phyloP scores from a whole-genome alignment of 1,140 invertebrate species.

The Pogonus chalceus region DNA sequence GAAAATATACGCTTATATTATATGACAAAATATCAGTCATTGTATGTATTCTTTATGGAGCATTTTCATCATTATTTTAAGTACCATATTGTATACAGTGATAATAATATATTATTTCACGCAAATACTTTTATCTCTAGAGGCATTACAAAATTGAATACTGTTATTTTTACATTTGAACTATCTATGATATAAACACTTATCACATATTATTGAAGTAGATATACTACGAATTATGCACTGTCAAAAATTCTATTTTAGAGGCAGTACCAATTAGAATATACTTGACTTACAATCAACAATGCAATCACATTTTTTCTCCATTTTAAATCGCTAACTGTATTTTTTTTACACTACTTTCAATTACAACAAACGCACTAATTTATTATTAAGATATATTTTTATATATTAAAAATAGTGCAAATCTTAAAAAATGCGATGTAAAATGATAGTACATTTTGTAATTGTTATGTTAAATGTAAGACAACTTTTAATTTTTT shows the following conservation, averaged over 20 bases:
- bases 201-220: slow-evolving; percentile 6
- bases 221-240: slow-evolving; percentile 5
- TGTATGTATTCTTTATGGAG: neutral
- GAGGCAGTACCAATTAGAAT: no score
- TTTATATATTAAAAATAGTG: neutral
- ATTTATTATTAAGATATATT: no score
- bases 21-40: slow-evolving; percentile 7
- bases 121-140: slow-evolving; percentile 6
- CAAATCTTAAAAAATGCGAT: no score
- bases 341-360: no score
- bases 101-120: neutral
- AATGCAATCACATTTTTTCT: no score
- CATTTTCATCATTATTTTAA: neutral
- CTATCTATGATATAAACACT: slow-evolving; percentile 7
- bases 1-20: slow-evolving; percentile 4
- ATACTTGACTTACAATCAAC: no score
- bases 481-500: no score
- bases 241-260: no score
- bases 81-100: slow-evolving; percentile 6
- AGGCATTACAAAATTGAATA: slow-evolving; percentile 7
- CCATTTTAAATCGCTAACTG: no score
- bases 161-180: slow-evolving; percentile 6
- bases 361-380: no score
- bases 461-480: no score
- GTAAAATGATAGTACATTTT: no score